Conservation (phyloP, 1,140 invertebrate genomes). For the Bombus haemorrhoidalis region DNA sequence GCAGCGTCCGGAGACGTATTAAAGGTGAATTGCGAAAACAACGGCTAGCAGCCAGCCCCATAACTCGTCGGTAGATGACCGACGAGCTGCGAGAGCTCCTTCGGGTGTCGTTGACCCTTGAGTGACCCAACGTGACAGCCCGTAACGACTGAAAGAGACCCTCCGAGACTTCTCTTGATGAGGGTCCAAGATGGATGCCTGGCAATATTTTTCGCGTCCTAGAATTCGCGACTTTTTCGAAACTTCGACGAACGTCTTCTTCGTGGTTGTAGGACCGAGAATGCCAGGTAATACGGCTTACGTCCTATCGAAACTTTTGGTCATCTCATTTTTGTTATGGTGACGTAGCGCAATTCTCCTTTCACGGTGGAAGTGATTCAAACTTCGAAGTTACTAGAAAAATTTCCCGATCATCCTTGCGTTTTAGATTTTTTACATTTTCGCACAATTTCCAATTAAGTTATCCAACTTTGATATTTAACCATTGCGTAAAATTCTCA, state of each 20-base stretch:
- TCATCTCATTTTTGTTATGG: neutral
- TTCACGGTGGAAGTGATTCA: neutral
- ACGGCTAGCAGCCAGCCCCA: slow-evolving; percentile 61
- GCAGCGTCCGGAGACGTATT: slow-evolving; percentile 66
- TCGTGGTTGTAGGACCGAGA: neutral
- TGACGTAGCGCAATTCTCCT: neutral
- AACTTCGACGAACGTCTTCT: slow-evolving; percentile 48
- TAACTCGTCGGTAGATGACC: slow-evolving; percentile 70
- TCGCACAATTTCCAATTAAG: neutral
- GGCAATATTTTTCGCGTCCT: slow-evolving; percentile 72
- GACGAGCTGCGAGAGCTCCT: slow-evolving; percentile 71
- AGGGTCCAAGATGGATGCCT: slow-evolving; percentile 78
- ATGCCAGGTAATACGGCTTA: neutral
- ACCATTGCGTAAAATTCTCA: neutral
- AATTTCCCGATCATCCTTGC: neutral
- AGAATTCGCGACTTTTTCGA: slow-evolving; percentile 61
- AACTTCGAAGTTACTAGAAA: neutral
- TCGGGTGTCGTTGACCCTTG: slow-evolving; percentile 76
- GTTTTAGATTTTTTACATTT: neutral
- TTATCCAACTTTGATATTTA: neutral
- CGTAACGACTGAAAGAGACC: slow-evolving; percentile 74
- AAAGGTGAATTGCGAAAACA: slow-evolving; percentile 74
- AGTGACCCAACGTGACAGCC: slow-evolving; percentile 73
- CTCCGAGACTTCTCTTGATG: slow-evolving; percentile 75
- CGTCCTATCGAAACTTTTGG: neutral